Base-by-base conservation (phyloP, 2,888 invertebrate species). In the Erebia ligea region DNA sequence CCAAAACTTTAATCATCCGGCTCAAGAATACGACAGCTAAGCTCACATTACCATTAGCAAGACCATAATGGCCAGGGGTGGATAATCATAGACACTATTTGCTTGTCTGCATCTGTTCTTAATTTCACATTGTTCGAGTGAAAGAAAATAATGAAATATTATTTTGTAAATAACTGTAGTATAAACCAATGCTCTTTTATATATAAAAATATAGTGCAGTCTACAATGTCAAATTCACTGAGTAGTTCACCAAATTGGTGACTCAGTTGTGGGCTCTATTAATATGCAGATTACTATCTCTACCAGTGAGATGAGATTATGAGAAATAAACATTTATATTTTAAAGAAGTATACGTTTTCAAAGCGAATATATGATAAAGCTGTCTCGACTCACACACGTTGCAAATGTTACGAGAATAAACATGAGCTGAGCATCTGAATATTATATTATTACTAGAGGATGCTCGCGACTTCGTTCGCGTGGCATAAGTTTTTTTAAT, bases 361-460 rank as follows among this genome's bases (percentile, higher is more conserved):
- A 58, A 40, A 58, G 40, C n/a, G n/a, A 58, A 17, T 52, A 48
- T 62, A 48, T 48, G 6, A 62, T 40, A 15, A 58, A 25, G 40
- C 21, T 63, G 19, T 63, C 48, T 48, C 21, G 48, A 19, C 62
- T 62, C 17, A 62, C 21, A 61, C 13, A 48, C 62, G 48, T 63
- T 8, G 21, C 48, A 48, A 48, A 63, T 25, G 25, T 45, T 25
- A 63, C 48, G 48, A 19, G 62, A 63, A 64, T 64, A 64, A 52
- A 50, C 64, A 52, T 34, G 52, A 64, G 52, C n/a, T n/a, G 45
- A 48, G 48, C n/a, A 52, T 52, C 52, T 25, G 34, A 64, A 64
- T 64, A n/a, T 52, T 64, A 63, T 63, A 21, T 15, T 9, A 13
- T 10, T 59, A 59, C n/a, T n/a, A n/a, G n/a, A n/a, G n/a, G n/a